Evolutionary conservation across 2,888 invertebrate species (phyloP), one percentile per base, ranked within the genome.

Genomic region (Synanthedon tipuliformis): DNA sequence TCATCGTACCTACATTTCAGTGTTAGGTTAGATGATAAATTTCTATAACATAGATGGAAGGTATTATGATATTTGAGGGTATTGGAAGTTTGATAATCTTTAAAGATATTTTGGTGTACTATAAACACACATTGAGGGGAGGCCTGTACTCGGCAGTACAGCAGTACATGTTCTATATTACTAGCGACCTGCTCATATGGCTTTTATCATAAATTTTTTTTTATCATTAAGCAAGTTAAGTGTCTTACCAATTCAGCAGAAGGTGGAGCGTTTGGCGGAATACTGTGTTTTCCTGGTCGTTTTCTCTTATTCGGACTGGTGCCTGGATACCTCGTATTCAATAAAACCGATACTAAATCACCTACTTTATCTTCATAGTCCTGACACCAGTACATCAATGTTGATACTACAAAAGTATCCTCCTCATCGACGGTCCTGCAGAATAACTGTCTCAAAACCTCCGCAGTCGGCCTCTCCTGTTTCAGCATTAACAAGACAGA

Each of bases 331-430:
- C 95, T 90, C 57, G 93, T 93, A 71, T 92, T 94, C 69, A 95
- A 87, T 56, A 95, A 82, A 63, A 92, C 92, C 51, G 94, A 92
- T 56, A 95, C 90, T 59, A 95, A 88, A 80, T 95, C 95, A 4
- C 92, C 94, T 55, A 95, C 90, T 77, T 94, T 95, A 66, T 97
- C 96, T 69, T 97, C 95, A 69, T 93, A 93, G 67, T 96, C 95
- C 68, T 95, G 94, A 78, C 95, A 97, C 98, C 97, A 99, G 81
- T 94, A 95, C 89, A 96, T 94, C 60, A 99, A 86, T 45, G 96
- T 92, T 3, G 98, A 95, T 50, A 96, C 94, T 12, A 97, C 94
- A 84, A 98, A 97, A 57, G 93, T 91, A 80, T 98, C 98, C 55
- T 93, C 92, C 51, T 90, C 90, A 69, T 92, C 92, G 8, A 92